Evolutionary conservation across 2,113 vertebrate genomes (phyloP).

Genomic region (Chiloscyllium plagiosum): DNA sequence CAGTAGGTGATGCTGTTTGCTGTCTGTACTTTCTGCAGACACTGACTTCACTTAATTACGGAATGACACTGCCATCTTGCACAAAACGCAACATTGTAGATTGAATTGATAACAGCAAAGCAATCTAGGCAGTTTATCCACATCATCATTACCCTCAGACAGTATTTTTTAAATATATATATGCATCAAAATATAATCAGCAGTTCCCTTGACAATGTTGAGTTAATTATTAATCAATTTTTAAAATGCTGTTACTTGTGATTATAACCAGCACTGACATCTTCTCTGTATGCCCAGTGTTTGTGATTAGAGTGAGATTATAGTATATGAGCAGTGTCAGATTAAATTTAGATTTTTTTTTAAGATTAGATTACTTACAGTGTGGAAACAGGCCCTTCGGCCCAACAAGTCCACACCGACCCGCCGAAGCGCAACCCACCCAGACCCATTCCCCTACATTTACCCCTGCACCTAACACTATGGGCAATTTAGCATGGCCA

Average conservation of each 20-base stretch:
- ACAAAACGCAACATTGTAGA: not conserved
- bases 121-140: not conserved
- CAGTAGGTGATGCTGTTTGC: conserved; percentile 30
- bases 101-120: not conserved
- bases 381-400: no score
- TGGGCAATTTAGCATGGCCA: no score
- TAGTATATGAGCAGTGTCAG: not conserved
- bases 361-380: no score
- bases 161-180: not conserved
- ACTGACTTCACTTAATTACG: not conserved
- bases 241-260: not conserved
- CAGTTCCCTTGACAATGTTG: not conserved
- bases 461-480: no score
- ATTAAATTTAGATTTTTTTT: not conserved
- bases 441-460: no score
- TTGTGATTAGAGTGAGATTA: not conserved
- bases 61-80: not conserved
- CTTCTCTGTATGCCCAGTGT: not conserved
- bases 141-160: not conserved
- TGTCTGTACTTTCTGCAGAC: not conserved
- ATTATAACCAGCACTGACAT: not conserved
- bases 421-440: no score
- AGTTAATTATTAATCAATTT: not conserved
- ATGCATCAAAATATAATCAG: not conserved
- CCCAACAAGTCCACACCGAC: no score